Evolutionary conservation across 1,140 invertebrate species (phyloP), one percentile per base, ranked within the genome.

Genomic region (Cyphomyrmex costatus): DNA sequence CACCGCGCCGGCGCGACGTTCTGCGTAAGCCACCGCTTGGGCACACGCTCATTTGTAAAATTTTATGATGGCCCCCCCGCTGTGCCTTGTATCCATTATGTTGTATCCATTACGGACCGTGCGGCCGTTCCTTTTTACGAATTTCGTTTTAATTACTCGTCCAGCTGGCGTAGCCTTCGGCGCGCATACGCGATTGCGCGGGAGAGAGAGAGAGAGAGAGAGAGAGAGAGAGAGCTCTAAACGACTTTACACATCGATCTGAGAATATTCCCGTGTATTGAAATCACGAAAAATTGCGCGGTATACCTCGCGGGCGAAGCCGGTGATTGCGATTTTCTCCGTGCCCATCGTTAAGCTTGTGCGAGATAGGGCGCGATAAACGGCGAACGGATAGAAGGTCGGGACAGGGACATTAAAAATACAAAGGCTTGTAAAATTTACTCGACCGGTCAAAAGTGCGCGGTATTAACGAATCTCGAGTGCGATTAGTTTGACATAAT

Each of bases 21-120:
- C 63, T 53, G 53, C 58, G 71, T 85, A 86, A 85, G 84, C 87
- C 86, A 42, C 71, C 90, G 87, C 87, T 91, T 89, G 91, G 89
- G 89, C 91, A 89, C 91, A 94, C 92, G 92, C 93, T 94, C 93
- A 94, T 95, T 94, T 94, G 94, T 94, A 94, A 93, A 94, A 95
- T 94, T 93, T 94, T 94, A 94, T 92, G 92, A 93, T 91, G 88
- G 86, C 86, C 33, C 66, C 42, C 87, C 86, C 87, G 86, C 82
- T 86, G 33, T 16, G 88, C 91, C 90, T 91, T 93, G 91, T 92
- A 93, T 93, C 91, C 91, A 93, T 92, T 93, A 93, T 90, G 65
- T 71, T 86, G 76, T 82, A 82, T 86, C 82, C 88, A 90, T 90
- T 90, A 88, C 76, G 61, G 7, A 49, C 42, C 60, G 49, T 46